Base-by-base conservation (phyloP, 2,797 vertebrate species). In the Centropyge bicolor region DNA sequence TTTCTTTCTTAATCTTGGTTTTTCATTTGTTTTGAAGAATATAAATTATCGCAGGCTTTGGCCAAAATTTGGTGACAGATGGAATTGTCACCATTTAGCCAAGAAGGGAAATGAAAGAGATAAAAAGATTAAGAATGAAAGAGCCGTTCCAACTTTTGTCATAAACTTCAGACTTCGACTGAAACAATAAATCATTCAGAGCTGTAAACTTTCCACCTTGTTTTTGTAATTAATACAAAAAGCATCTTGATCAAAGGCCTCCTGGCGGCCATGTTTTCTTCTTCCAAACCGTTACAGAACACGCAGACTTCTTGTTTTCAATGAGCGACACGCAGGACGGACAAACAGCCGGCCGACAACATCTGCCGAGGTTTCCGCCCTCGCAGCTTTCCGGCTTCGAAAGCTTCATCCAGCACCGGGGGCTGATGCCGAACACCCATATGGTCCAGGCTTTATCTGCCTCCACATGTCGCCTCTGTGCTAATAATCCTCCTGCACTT, bases 401-500 rank as follows among this genome's bases (percentile, higher is more conserved):
- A 74, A 81, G 60, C 63, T 56, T 62, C 63, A 68, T 59, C 59
- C 69, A 46, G 69, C 48, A 11, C 22, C 3, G 70, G n/a, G 24
- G 66, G 49, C 51, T 1, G 51, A 16, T 35, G 73, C 65, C n/a
- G 27, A 70, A 55, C 14, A 4, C 13, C 48, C 84, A 77, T 79
- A 76, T 67, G 82, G 69, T 83, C 74, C 64, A 1, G 41, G 66
- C 31, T 78, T 86, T 51, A 86, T 86, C 80, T 72, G 72, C 56
- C 43, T 54, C 59, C 63, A 68, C 59, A 54, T 7, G 4, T 76
- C 11, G 4, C 74, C 57, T 76, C 66, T 71, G 72, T 81, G 78
- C 48, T 88, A 81, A 84, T 87, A 89, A 89, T 89, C 83, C 78
- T 51, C 1, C 69, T 62, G 81, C 86, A 82, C 68, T 87, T 80